A percentile compares a stretch with the other conserved stretches of the same genome.
Evolutionary conservation across 2,113 vertebrate genomes (phyloP).

Genomic region (Plestiodon gilberti): DNA sequence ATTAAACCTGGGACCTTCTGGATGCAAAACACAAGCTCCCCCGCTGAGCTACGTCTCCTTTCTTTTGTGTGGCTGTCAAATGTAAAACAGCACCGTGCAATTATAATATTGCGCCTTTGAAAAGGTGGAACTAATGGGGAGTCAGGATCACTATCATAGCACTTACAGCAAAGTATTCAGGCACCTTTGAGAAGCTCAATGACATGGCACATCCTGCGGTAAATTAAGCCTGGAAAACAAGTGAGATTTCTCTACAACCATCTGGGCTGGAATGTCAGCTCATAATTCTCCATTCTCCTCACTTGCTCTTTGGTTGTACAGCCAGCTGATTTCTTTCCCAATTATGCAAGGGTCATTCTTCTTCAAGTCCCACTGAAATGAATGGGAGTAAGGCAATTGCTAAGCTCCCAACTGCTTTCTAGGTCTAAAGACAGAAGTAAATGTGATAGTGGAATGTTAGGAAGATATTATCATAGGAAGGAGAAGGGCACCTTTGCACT

Average conservation of each 20-base stretch:
- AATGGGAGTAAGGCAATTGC: not conserved
- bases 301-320: not conserved
- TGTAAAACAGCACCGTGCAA: not conserved
- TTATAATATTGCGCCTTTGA: slow-evolving; percentile 11
- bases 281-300: not conserved
- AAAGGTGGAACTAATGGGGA: not conserved
- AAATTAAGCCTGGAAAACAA: not conserved
- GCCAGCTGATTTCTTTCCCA: not conserved
- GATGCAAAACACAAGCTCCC: no score
- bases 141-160: not conserved
- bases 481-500: not conserved
- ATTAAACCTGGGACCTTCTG: no score
- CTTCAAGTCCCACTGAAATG: not conserved
- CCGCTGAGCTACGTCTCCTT: no score
- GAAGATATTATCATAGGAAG: not conserved
- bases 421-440: slow-evolving; percentile 30
- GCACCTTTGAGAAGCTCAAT: not conserved
- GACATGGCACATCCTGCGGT: not conserved
- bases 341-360: not conserved
- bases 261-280: not conserved
- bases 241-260: slow-evolving; percentile 1
- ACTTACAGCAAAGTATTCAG: not conserved
- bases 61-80: no score
- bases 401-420: not conserved
- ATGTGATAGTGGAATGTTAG: not conserved